Base-by-base conservation (phyloP, 2,797 vertebrate species). In the Pantherophis vulpinus region DNA sequence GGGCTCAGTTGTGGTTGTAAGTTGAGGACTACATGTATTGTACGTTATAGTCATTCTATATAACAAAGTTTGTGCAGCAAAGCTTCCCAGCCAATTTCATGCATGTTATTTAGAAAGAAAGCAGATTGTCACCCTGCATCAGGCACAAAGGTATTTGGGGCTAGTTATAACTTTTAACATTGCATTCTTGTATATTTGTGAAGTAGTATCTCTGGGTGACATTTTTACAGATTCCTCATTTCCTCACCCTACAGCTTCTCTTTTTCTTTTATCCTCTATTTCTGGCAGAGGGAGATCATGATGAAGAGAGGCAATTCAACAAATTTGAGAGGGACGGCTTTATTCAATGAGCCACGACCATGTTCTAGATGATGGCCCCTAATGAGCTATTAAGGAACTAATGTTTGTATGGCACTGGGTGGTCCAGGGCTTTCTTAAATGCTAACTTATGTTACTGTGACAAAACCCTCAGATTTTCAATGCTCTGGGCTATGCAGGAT, bases 281-380 rank as follows among this genome's bases (percentile, higher is more conserved):
- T 93, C 95, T 37, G 91, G 89, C 89, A 94, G 90, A 93, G 94
- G 93, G 90, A 95, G 94, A 93, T 91, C 70, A 93, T 93, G 25
- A 56, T 90, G 94, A 93, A 94, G 95, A 91, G 90, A 94, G 90
- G 94, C 87, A 94, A 63, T 27, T 14, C 88, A 5, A 92, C 1
- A 90, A 94, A 94, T 94, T 94, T 20, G 90, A 93, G 90, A 91
- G 94, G 96, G 95, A 96, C 94, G 95, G 89, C 94, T 97, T 95
- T 95, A 92, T 94, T 95, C 96, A 96, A 96, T 96, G 97, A 97
- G 97, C 94, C 96, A 87, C 95, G 92, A 96, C 96, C 94, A 86
- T 51, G 94, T 95, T 93, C 94, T 66, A 2, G 8, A 29, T 94
- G 93, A 18, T 95, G 2, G 66, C 96, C 96, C 95, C 96, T 93